These are phyloP conservation scores for Neostethus bicornis DNA, from an alignment of 2,797 vertebrate species.

Conservation along the genomic window DNA sequence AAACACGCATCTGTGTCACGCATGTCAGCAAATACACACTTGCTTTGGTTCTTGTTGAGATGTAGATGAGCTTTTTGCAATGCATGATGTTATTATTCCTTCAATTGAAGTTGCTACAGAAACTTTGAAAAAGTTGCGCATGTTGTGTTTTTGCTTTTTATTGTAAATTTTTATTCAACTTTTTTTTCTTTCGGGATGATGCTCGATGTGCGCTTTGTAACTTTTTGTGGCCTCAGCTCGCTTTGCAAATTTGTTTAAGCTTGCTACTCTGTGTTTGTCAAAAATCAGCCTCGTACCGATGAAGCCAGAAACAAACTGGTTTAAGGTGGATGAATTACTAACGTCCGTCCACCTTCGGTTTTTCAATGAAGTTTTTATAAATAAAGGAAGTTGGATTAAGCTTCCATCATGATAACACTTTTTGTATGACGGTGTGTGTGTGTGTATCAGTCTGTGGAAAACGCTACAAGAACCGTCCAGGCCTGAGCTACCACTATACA, in stretches of 20 bases:
- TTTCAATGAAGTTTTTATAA: too few species aligned
- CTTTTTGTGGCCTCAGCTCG: slow-evolving; percentile 23
- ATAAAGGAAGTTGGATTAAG: slow-evolving; percentile 21
- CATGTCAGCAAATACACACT: slow-evolving; percentile 48
- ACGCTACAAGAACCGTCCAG: slow-evolving; percentile 96
- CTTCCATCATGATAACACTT: slow-evolving; percentile 56
- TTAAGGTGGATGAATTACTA: slow-evolving; percentile 19
- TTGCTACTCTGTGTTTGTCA: slow-evolving; percentile 16
- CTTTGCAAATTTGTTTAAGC: slow-evolving; percentile 37
- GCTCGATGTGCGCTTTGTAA: slow-evolving; percentile 37
- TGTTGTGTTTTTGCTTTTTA: slow-evolving; percentile 3
- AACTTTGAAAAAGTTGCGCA: slow-evolving; percentile 9
- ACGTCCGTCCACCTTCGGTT: slow-evolving; percentile 24
- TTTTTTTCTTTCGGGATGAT: slow-evolving; percentile 10
- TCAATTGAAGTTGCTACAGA: slow-evolving; percentile 25
- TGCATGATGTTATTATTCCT: slow-evolving; percentile 43
- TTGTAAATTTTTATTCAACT: background rate
- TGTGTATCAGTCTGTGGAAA: slow-evolving; percentile 92
- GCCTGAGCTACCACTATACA: slow-evolving; percentile 96
- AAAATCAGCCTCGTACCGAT: slow-evolving; percentile 22
- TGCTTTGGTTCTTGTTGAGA: slow-evolving; percentile 25
- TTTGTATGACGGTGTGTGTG: slow-evolving; percentile 68
- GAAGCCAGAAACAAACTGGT: background rate
- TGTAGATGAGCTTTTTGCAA: slow-evolving; percentile 22
- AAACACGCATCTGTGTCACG: slow-evolving; percentile 10